Evolutionary conservation across 2,797 vertebrate genomes (phyloP), one percentile per base, ranked within the genome.

Genomic region (Cetoscarus ocellatus): DNA sequence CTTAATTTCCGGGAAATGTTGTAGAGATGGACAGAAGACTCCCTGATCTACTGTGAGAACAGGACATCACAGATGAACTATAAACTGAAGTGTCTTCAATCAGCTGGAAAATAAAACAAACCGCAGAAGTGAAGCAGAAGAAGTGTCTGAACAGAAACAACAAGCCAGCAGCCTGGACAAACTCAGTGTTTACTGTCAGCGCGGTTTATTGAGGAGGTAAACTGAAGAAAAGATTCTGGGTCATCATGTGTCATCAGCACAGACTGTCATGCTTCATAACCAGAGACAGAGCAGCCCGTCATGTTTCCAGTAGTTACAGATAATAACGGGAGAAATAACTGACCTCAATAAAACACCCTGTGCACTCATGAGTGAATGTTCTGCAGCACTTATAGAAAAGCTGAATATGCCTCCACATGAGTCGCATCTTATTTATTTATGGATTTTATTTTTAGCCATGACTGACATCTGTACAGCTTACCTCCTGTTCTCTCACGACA

Each of bases 31-130:
- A 52, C 47, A 13, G 43, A 61, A 70, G 65, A 27, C 40, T 18
- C 5, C 48, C 7, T 39, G 60, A 50, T 60, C 50, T 44, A 56
- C 43, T 65, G 39, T 49, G 61, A 51, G 55, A 65, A 61, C n/a
- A 1, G 43, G 12, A 56, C 38, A 7, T 61, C 52, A 35, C 14
- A 40, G 10, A 36, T 57, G 13, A 35, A n/a, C 56, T 50, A 1
- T 35, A 4, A 47, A 8, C 36, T 14, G 7, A 34, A 61, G 34
- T 43, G 3, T 49, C 10, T 64, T 54, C 43, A 68, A 53, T 50
- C 51, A 61, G 58, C 44, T 35, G 44, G 13, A 34, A 59, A 50
- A 67, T 8, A n/a, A 50, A 42, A 56, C 5, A 19, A 50, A 43
- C 15, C 0, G 8, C 40, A 1, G 13, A 27, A 61, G 52, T 34